A percentile compares a stretch with the other conserved stretches of the same genome.
Evolutionary conservation across 2,113 vertebrate genomes (phyloP).

Genomic region (Indri indri): DNA sequence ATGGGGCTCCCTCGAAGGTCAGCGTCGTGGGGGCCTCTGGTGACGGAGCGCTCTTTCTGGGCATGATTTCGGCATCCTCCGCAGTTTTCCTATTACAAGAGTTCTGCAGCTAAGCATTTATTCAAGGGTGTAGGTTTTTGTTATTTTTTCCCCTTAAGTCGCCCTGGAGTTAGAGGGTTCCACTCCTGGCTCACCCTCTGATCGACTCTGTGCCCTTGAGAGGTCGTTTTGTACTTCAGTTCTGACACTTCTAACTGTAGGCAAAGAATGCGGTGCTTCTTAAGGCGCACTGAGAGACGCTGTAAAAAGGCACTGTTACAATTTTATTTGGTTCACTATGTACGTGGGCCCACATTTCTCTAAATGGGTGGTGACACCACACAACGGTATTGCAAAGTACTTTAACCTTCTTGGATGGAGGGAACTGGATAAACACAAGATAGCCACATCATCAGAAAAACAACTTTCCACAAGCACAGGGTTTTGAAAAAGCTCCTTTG

Average conservation of each 20-base stretch:
- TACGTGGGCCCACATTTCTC: neutral
- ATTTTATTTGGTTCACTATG: neutral
- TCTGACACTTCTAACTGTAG: neutral
- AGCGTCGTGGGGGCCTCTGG: neutral
- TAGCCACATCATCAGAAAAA: neutral
- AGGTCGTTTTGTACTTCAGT: neutral
- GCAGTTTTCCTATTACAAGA: neutral
- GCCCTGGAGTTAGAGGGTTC: neutral
- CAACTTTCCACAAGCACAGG: neutral
- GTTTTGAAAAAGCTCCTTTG: slow-evolving; percentile 17
- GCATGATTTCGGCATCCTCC: neutral
- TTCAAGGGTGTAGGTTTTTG: neutral
- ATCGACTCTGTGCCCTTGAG: neutral
- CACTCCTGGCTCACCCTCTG: neutral
- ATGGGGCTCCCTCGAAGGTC: neutral
- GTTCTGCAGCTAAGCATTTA: neutral
- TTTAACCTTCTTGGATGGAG: neutral
- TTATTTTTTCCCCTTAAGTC: neutral
- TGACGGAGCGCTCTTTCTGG: neutral
- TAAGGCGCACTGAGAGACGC: rapidly evolving
- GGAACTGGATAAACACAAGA: neutral
- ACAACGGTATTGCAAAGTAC: neutral
- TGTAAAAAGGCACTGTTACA: neutral
- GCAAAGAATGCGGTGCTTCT: neutral
- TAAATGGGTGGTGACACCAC: neutral